Evolutionary conservation across 1,140 invertebrate genomes (phyloP).

Genomic region (Eufriesea mexicana): DNA sequence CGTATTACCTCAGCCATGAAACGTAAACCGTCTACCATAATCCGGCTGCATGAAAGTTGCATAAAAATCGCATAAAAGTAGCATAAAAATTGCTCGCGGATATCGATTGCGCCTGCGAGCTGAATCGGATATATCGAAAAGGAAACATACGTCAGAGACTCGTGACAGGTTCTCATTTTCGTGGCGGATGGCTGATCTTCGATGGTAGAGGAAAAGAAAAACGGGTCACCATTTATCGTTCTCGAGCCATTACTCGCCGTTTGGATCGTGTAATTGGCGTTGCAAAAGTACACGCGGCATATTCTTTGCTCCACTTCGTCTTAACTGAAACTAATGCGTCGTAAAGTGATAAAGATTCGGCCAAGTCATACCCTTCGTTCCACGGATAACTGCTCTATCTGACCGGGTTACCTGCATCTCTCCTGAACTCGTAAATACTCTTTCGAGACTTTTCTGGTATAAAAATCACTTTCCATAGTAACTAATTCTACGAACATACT

Average conservation of each 20-base stretch:
- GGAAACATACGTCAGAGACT: neutral
- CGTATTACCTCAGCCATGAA: too few relatives aligned
- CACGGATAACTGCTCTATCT: neutral
- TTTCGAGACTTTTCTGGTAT: too few relatives aligned
- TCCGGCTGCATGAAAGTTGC: neutral
- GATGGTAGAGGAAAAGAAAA: neutral
- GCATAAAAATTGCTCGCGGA: neutral
- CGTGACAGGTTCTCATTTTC: conserved; percentile 20
- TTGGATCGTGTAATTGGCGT: conserved; percentile 26
- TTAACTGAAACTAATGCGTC: conserved; percentile 21
- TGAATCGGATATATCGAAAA: neutral
- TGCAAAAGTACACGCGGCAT: conserved; percentile 11
- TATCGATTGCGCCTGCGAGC: neutral
- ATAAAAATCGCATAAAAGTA: too few relatives aligned
- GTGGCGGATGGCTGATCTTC: neutral
- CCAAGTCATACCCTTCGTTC: neutral
- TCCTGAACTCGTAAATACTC: too few relatives aligned
- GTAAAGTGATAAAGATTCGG: conserved; percentile 11
- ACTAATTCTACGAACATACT: too few relatives aligned
- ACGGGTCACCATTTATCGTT: conserved; percentile 26
- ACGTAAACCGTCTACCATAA: too few relatives aligned
- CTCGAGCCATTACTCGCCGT: conserved; percentile 20
- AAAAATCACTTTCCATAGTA: too few relatives aligned
- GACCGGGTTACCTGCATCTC: neutral
- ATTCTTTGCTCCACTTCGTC: conserved; percentile 18